Evolutionary conservation across 2,113 vertebrate genomes (phyloP).

Genomic region (Labrus mixtus): DNA sequence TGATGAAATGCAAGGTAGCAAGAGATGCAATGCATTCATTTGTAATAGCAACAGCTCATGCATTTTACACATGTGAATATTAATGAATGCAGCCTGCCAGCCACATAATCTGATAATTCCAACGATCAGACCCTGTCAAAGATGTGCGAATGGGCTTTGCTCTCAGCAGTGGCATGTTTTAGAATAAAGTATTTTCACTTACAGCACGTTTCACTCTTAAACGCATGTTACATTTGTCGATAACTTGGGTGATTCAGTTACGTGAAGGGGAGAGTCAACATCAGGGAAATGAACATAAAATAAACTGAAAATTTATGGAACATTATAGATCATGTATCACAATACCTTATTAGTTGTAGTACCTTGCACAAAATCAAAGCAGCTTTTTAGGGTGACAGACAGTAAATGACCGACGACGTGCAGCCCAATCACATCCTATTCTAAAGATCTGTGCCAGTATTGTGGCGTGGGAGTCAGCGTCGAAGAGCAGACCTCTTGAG

Average conservation of each 20-base stretch:
- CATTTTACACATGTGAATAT: constrained; percentile 5
- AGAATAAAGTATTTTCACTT: neutral
- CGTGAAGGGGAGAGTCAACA: neutral
- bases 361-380: constrained; percentile 10
- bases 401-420: constrained; percentile 32
- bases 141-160: neutral
- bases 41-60: constrained; percentile 2
- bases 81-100: neutral
- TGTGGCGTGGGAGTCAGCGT: constrained; percentile 46
- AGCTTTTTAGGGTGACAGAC: constrained; percentile 18
- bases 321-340: neutral
- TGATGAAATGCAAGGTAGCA: neutral
- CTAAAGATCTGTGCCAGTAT: constrained; percentile 46
- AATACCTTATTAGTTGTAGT: neutral
- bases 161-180: neutral
- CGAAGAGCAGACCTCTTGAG: constrained; percentile 63
- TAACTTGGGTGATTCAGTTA: neutral
- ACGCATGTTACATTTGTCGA: neutral
- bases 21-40: neutral
- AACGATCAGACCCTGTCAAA: neutral
- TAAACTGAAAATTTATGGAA: neutral
- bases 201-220: neutral
- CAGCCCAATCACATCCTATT: constrained; percentile 27
- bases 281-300: neutral
- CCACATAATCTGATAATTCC: neutral